These are phyloP conservation scores for Tetragnatha versicolor DNA, from an alignment of 1,140 invertebrate species.

Conservation along the genomic window DNA sequence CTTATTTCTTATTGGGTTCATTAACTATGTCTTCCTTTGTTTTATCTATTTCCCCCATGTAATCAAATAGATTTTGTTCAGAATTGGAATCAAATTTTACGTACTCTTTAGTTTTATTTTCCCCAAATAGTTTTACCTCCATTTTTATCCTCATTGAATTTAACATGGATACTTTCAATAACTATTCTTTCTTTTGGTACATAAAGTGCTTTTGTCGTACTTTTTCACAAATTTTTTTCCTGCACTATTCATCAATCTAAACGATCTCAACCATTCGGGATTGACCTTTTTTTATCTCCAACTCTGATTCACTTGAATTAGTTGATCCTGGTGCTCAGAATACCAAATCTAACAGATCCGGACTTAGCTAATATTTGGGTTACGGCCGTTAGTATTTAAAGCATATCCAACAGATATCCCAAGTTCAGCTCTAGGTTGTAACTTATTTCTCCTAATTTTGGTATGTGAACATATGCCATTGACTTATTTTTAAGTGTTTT, in stretches of 20 bases:
- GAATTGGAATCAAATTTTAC: background rate
- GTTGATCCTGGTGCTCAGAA: no score
- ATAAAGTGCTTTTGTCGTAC: background rate
- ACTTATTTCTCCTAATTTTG: background rate
- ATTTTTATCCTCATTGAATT: background rate
- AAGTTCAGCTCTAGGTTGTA: background rate
- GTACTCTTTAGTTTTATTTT: background rate
- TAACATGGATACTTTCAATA: background rate
- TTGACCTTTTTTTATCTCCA: no score
- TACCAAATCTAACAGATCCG: no score
- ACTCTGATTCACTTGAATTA: no score
- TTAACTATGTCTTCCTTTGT: background rate
- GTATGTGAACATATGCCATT: background rate
- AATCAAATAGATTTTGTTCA: no score
- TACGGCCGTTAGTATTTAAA: background rate
- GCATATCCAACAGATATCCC: background rate
- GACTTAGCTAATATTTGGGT: no score
- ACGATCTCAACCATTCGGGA: no score
- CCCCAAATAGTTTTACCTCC: background rate
- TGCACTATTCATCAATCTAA: no score
- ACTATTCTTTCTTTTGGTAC: background rate
- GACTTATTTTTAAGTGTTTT: background rate
- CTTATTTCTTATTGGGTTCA: background rate
- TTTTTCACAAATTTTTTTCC: no score
- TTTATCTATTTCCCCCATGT: conserved; percentile 2